Percentiles rank a stretch among this genome's conserved stretches.
These are phyloP conservation scores for Portunus trituberculatus DNA, from an alignment of 1,140 invertebrate species.

Conservation along the genomic window DNA sequence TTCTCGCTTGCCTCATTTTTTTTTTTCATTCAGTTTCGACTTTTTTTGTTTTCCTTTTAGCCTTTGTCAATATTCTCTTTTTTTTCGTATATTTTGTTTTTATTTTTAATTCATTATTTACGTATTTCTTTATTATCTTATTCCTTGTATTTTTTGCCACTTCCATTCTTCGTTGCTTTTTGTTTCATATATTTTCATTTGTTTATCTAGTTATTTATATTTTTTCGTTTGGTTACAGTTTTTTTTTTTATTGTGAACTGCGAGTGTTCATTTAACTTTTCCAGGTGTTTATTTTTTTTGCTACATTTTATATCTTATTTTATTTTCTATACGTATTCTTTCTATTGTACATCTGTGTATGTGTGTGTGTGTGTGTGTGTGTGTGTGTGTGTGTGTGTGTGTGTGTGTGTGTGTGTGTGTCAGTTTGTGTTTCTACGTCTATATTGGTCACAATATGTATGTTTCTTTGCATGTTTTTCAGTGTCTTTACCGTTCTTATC, in stretches of 20 bases:
- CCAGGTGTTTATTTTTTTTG: background rate
- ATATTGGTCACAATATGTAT: background rate
- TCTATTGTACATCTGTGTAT: background rate
- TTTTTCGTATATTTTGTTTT: background rate
- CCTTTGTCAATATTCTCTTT: background rate
- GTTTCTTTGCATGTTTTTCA: too few relatives aligned
- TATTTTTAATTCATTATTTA: background rate
- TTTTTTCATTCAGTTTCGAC: background rate
- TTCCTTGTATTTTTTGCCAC: too few relatives aligned
- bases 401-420: background rate
- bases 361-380: background rate
- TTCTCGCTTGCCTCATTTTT: background rate
- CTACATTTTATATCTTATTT: background rate
- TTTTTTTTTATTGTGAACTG: too few relatives aligned
- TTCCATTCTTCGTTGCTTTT: too few relatives aligned
- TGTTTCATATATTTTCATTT: too few relatives aligned
- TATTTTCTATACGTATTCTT: background rate
- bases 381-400: conserved; percentile 20
- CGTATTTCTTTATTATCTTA: too few relatives aligned
- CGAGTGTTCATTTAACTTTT: too few relatives aligned
- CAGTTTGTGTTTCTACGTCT: background rate
- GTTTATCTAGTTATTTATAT: too few relatives aligned
- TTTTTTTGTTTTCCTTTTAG: background rate
- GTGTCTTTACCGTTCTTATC: background rate
- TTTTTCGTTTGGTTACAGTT: too few relatives aligned